These are phyloP conservation scores for Chelonus formosanus DNA, from an alignment of 2,888 invertebrate species.

Conservation along the genomic window DNA sequence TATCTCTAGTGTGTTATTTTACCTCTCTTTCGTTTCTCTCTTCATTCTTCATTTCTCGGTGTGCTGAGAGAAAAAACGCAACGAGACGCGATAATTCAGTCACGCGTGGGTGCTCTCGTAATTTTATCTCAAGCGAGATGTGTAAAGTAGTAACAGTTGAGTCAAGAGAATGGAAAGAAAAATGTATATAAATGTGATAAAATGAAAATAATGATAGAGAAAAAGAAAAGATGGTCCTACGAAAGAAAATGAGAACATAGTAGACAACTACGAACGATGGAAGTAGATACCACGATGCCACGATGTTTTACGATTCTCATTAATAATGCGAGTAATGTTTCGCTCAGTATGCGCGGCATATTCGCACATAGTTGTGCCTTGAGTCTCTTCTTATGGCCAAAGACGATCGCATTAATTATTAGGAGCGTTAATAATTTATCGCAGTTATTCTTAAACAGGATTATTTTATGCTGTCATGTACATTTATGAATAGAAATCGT, in stretches of 20 bases:
- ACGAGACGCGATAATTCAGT: slow-evolving; percentile 44
- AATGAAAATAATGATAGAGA: slow-evolving; percentile 15
- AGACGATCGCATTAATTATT: slow-evolving; percentile 26
- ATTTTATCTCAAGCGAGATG: slow-evolving; percentile 36
- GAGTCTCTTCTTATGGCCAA: slow-evolving; percentile 8
- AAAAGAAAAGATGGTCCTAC: slow-evolving; percentile 1
- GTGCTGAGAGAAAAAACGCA: slow-evolving; percentile 30
- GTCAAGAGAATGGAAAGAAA: slow-evolving; percentile 12
- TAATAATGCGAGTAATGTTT: slow-evolving; percentile 52
- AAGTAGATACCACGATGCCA: slow-evolving; percentile 38
- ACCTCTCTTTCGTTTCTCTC: neutral
- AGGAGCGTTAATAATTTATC: slow-evolving; percentile 18
- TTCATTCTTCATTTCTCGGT: neutral
- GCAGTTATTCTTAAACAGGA: neutral
- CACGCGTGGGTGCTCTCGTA: slow-evolving; percentile 41
- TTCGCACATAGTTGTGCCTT: slow-evolving; percentile 5
- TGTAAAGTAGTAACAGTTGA: slow-evolving; percentile 6
- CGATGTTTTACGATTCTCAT: slow-evolving; percentile 53
- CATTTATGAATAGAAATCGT: neutral
- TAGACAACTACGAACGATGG: slow-evolving; percentile 27
- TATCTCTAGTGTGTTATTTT: no score
- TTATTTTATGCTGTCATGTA: no score
- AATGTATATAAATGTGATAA: slow-evolving; percentile 19
- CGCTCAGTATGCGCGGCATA: slow-evolving; percentile 46
- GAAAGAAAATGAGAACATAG: slow-evolving; percentile 14